Conservation (phyloP, 1,140 invertebrate genomes). For the Nylanderia fulva region DNA sequence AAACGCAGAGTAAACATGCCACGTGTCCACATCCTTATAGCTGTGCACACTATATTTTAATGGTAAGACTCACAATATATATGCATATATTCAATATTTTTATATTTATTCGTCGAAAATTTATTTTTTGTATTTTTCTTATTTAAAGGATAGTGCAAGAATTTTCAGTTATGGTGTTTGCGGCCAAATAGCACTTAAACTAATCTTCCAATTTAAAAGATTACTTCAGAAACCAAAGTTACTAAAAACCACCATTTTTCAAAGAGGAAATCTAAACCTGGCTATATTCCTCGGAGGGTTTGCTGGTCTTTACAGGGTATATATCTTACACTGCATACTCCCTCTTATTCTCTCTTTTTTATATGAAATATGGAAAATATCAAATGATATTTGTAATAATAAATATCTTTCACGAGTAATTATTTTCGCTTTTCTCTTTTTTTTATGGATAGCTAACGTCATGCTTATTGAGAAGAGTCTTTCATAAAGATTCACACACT, state of each 20-base stretch:
- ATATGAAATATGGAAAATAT: background rate
- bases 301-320: constrained; percentile 88
- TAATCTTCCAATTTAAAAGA: constrained; percentile 85
- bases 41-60: constrained; percentile 87
- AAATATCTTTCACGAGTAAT: background rate
- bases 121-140: constrained; percentile 55
- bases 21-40: constrained; percentile 88
- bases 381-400: background rate
- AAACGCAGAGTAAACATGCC: constrained; percentile 85
- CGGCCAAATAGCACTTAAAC: constrained; percentile 87
- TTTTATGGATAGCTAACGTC: constrained; percentile 86
- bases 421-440: constrained; percentile 44
- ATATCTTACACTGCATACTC: background rate
- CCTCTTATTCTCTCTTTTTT: too few species aligned
- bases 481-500: constrained; percentile 87
- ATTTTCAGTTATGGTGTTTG: constrained; percentile 88
- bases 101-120: background rate
- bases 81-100: constrained; percentile 19
- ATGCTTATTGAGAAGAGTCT: constrained; percentile 87
- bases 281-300: constrained; percentile 89
- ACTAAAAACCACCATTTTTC: constrained; percentile 86
- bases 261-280: constrained; percentile 87
- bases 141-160: constrained; percentile 86
- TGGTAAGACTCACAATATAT: constrained; percentile 80
- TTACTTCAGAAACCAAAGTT: constrained; percentile 85